A percentile compares a stretch with the other conserved stretches of the same genome.
These are phyloP conservation scores for Graphium colonna DNA, from an alignment of 2,888 invertebrate genomes.

Conservation along the genomic window DNA sequence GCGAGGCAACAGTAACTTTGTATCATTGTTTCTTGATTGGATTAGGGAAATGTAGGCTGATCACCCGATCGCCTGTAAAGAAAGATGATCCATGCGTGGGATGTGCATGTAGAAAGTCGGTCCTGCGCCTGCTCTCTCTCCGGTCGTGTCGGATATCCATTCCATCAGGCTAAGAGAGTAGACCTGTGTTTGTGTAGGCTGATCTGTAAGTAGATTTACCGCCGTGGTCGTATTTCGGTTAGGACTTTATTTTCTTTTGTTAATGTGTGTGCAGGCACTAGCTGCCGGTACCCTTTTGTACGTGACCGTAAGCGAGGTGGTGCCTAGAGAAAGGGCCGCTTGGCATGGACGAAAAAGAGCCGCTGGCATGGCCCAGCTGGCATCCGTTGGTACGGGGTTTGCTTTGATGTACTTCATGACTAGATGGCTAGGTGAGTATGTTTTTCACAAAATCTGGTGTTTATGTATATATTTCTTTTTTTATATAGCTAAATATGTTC, in stretches of 20 bases:
- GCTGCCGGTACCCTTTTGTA: slow-evolving; percentile 89
- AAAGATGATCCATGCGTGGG: not conserved
- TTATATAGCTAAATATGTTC: too few species aligned
- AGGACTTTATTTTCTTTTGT: too few species aligned
- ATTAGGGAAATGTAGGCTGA: too few species aligned
- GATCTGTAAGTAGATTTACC: not conserved
- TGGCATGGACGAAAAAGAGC: slow-evolving; percentile 82
- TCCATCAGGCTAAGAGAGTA: too few species aligned
- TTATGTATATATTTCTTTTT: too few species aligned
- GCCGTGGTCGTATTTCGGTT: too few species aligned
- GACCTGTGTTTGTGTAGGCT: not conserved
- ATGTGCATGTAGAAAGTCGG: too few species aligned
- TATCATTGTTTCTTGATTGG: too few species aligned
- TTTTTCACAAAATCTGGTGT: too few species aligned
- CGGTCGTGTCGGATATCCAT: not conserved
- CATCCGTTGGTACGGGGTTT: slow-evolving; percentile 82
- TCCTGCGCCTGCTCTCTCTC: not conserved
- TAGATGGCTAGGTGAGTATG: slow-evolving; percentile 74
- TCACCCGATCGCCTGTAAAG: too few species aligned
- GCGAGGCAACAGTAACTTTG: too few species aligned
- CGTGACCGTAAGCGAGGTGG: slow-evolving; percentile 87
- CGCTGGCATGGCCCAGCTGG: slow-evolving; percentile 83
- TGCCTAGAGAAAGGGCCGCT: slow-evolving; percentile 86
- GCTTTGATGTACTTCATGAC: slow-evolving; percentile 82
- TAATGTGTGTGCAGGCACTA: slow-evolving; percentile 79